Evolutionary conservation across 2,797 vertebrate genomes (phyloP).

Genomic region (Enoplosus armatus): DNA sequence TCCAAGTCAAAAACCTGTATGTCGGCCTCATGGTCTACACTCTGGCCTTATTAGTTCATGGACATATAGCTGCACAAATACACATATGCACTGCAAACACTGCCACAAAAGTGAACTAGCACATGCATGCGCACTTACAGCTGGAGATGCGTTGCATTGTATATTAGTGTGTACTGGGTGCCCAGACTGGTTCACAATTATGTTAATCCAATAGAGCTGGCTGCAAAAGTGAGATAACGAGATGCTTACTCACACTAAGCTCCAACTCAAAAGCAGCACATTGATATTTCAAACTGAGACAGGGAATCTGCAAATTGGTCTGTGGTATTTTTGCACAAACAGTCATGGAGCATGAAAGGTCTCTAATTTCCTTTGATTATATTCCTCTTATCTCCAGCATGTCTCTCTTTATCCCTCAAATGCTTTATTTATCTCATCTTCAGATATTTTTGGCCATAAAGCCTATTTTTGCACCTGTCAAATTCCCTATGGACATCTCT

Average conservation of each 20-base stretch:
- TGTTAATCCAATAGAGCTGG: constrained; percentile 73
- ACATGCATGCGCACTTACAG: constrained; percentile 17
- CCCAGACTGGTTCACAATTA: constrained; percentile 64
- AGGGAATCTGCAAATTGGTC: constrained; percentile 61
- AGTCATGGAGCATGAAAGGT: constrained; percentile 45
- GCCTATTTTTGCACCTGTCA: constrained; percentile 63
- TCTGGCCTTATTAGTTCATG: neutral
- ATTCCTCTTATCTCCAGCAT: constrained; percentile 37
- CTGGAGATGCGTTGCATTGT: constrained; percentile 51
- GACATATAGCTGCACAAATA: neutral
- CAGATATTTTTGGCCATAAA: constrained; percentile 60
- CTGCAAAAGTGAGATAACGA: constrained; percentile 75
- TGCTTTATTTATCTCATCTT: constrained; percentile 47
- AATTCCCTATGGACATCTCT: constrained; percentile 28
- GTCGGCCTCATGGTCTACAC: neutral
- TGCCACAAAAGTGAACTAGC: neutral
- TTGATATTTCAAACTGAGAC: constrained; percentile 65
- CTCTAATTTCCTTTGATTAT: constrained; percentile 50
- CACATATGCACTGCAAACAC: constrained; percentile 2
- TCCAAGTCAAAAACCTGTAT: constrained; percentile 24
- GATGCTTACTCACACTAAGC: constrained; percentile 71
- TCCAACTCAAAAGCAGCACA: constrained; percentile 61
- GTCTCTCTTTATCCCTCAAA: constrained; percentile 34
- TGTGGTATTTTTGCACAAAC: constrained; percentile 66
- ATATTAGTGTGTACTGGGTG: constrained; percentile 44